Percentiles rank a stretch among this genome's conserved stretches.
phyloP scores from a whole-genome alignment of 2,797 vertebrate species.

The Brachyrhaphis roseni region DNA sequence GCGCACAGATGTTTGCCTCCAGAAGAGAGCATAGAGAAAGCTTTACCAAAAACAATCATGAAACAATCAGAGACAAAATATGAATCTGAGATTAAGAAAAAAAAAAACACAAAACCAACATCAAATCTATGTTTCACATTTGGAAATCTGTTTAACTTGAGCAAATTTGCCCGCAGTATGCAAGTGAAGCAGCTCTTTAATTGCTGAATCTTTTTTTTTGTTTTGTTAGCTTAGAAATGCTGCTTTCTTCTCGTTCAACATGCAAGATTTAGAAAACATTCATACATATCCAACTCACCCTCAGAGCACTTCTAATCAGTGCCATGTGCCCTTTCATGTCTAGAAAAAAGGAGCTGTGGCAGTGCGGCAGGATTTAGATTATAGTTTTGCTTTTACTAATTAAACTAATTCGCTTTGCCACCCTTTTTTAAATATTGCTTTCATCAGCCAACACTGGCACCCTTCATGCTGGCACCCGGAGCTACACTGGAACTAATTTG shows the following conservation, averaged over 20 bases:
- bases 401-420: constrained; percentile 23
- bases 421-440: constrained; percentile 23
- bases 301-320: neutral
- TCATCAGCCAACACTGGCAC: constrained; percentile 38
- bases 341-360: neutral
- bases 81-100: neutral
- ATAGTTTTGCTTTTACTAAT: constrained; percentile 11
- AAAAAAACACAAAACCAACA: constrained; percentile 1
- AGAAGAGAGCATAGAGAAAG: neutral
- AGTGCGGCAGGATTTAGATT: constrained; percentile 19
- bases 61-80: neutral
- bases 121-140: constrained; percentile 2
- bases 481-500: constrained; percentile 38
- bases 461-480: constrained; percentile 18
- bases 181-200: neutral
- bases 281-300: neutral
- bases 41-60: neutral
- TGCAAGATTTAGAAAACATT: constrained; percentile 10
- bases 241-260: constrained; percentile 5
- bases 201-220: neutral
- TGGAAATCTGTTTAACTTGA: constrained; percentile 6
- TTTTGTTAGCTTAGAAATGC: neutral
- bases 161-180: constrained; percentile 8
- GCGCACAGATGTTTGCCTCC: neutral
- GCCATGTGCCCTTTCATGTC: constrained; percentile 11